Percentiles rank a stretch among this genome's conserved stretches.
phyloP scores from a whole-genome alignment of 2,888 invertebrate genomes.

The Gandaritis pyraliata region DNA sequence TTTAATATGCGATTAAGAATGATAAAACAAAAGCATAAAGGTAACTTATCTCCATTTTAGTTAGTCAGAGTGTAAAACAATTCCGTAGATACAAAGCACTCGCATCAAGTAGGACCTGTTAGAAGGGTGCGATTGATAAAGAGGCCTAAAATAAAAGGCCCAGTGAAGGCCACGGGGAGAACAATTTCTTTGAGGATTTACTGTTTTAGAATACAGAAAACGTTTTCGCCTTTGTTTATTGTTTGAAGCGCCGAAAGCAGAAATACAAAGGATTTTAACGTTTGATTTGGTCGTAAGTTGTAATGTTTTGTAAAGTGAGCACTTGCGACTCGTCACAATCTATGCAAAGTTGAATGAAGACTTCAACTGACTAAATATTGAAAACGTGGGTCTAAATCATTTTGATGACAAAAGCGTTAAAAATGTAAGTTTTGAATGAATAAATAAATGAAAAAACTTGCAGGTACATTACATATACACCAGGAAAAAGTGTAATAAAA shows the following conservation, averaged over 20 bases:
- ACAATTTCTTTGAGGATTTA: slow-evolving; percentile 35
- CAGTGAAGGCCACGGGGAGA: slow-evolving; percentile 24
- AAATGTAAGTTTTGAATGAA: too few relatives aligned
- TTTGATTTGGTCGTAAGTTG: not conserved
- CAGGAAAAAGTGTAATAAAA: too few relatives aligned
- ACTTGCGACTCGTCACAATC: not conserved
- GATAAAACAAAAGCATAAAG: too few relatives aligned
- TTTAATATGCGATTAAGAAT: too few relatives aligned
- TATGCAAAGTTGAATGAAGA: not conserved
- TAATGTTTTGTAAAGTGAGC: not conserved
- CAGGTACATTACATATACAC: too few relatives aligned
- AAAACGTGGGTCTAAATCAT: too few relatives aligned
- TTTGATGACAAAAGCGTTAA: too few relatives aligned
- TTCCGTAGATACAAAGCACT: slow-evolving; percentile 35
- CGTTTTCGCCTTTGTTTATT: slow-evolving; percentile 19
- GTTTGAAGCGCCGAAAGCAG: slow-evolving; percentile 4
- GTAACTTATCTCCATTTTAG: not conserved
- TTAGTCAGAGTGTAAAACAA: slow-evolving; percentile 22
- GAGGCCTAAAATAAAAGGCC: slow-evolving; percentile 45
- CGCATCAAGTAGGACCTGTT: slow-evolving; percentile 59
- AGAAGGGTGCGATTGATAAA: slow-evolving; percentile 68
- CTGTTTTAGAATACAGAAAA: slow-evolving; percentile 30
- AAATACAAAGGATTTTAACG: slow-evolving; percentile 1
- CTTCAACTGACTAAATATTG: too few relatives aligned
- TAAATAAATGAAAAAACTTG: too few relatives aligned